Evolutionary conservation across 2,888 invertebrate genomes (phyloP), one percentile per base, ranked within the genome.

Genomic region (Hemicrepidius hirtus): DNA sequence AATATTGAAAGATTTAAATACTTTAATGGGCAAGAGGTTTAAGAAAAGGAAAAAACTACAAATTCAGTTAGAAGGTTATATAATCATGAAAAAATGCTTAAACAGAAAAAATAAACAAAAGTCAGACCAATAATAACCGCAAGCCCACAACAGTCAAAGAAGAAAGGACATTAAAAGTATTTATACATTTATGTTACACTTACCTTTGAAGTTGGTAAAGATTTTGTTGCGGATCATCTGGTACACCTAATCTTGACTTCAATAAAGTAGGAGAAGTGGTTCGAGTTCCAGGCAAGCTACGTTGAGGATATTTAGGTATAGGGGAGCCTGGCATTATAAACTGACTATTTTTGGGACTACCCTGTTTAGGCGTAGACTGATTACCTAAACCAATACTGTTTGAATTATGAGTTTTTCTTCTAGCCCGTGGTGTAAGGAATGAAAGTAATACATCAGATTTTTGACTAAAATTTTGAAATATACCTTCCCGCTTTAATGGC

Each of bases 401-500:
- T 49, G 28, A 20, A 46, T 68, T 64, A 41, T 76, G 68, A 13
- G 67, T 71, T 68, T 82, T 81, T 13, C 91, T 82, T 81, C 89
- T 88, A 68, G 90, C 88, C 49, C 90, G 86, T 60, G 91, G 91
- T 70, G 91, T 91, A 75, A 91, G 84, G 80, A 91, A 91, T 73
- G 88, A 88, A 83, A 90, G 89, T 73, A 91, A 81, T 80, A 88
- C 82, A 65, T 85, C 84, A 1, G 84, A 82, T 71, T 82, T 81
- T 65, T 84, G 83, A 46, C 80, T 79, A 70, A 80, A 80, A 73
- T 79, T 80, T 37, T 80, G 78, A 57, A 83, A 81, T 21, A 79
- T 69, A 41, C 73, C 67, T 16, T 75, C 78, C 3, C 60, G 37
- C 63, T 73, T 74, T 57, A 60, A 16, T 57, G 59, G 28, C 3